phyloP scores from a whole-genome alignment of 2,888 invertebrate genomes.

The Caenorhabditis imperialis region DNA sequence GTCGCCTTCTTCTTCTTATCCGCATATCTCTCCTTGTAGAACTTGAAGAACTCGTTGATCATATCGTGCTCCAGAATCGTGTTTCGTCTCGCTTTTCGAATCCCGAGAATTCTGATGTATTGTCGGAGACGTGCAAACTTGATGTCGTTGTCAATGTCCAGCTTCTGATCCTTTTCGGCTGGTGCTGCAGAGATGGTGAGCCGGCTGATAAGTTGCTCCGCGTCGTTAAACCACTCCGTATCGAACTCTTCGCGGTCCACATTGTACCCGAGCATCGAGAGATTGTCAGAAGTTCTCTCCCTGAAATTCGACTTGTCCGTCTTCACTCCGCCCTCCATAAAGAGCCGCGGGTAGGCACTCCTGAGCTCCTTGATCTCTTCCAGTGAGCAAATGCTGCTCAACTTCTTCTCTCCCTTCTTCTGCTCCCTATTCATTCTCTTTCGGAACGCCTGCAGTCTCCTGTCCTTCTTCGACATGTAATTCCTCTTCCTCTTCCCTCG shows the following conservation, averaged over 20 bases:
- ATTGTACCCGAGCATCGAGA: constrained; percentile 52
- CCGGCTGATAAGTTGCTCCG: constrained; percentile 65
- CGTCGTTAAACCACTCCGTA: constrained; percentile 60
- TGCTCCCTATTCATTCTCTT: constrained; percentile 48
- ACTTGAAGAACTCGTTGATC: constrained; percentile 65
- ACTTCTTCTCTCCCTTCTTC: constrained; percentile 23
- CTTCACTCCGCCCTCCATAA: constrained; percentile 18
- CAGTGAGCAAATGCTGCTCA: constrained; percentile 23
- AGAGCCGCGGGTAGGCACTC: constrained; percentile 19
- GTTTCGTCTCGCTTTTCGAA: constrained; percentile 46
- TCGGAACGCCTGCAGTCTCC: constrained; percentile 34
- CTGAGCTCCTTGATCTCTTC: constrained; percentile 38
- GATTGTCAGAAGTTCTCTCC: constrained; percentile 27
- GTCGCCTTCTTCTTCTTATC: constrained; percentile 13
- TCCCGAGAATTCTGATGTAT: constrained; percentile 47
- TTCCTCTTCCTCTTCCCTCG: constrained; percentile 29
- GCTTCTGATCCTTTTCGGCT: constrained; percentile 27
- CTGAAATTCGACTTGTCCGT: constrained; percentile 11
- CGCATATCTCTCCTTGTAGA: constrained; percentile 54
- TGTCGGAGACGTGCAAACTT: constrained; percentile 56
- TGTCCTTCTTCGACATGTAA: constrained; percentile 33
- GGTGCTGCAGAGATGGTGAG: constrained; percentile 50
- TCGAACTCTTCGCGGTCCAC: constrained; percentile 60
- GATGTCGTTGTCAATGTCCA: constrained; percentile 57
- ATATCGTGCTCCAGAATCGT: constrained; percentile 67